Evolutionary conservation across 1,140 invertebrate genomes (phyloP), one percentile per base, ranked within the genome.

Genomic region (Spodoptera frugiperda): DNA sequence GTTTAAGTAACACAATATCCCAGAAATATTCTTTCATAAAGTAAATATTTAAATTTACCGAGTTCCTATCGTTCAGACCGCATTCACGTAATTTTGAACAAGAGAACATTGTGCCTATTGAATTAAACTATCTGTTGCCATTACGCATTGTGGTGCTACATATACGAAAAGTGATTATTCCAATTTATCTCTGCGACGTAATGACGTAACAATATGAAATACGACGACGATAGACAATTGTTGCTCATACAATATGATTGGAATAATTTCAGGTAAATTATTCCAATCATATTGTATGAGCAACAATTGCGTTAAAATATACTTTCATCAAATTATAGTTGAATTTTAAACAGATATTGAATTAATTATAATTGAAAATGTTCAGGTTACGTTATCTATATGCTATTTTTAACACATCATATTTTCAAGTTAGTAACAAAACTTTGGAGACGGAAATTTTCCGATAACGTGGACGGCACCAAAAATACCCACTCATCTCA

Each of bases 281-380:
- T 72, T 57, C 48, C 39, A 57, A 57, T 57, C 10, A 72, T 67
- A 67, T 39, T 57, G 53, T 57, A 72, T 54, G 68, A 46, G 68
- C 21, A 44, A 54, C 15, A 30, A 44, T 8, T 25, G 19, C 25
- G 19, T 39, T 39, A 25, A 55, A 25, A 55, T 25, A 21, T 49
- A 0, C 49, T 33, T 59, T 8, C 55, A n/a, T 33, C 1, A 33
- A 57, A 57, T 39, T 9, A 39, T 10, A 6, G 8, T 4, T 15
- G 49, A 12, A 0, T 53, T n/a, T 53, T 51, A 25, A 39, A 39
- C 33, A 4, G 33, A 9, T 9, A 39, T 8, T 39, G 33, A 39
- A 4, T 0, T 39, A 39, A 39, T 39, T 39, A 6, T 39, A 6
- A 8, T 17, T 53, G 15, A 6, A 53, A 53, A 53, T n/a, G 33